Evolutionary conservation across 37 sponge, comb jelly and placozoan species (phyloP).

Genomic region (Hormiphora californensis): DNA sequence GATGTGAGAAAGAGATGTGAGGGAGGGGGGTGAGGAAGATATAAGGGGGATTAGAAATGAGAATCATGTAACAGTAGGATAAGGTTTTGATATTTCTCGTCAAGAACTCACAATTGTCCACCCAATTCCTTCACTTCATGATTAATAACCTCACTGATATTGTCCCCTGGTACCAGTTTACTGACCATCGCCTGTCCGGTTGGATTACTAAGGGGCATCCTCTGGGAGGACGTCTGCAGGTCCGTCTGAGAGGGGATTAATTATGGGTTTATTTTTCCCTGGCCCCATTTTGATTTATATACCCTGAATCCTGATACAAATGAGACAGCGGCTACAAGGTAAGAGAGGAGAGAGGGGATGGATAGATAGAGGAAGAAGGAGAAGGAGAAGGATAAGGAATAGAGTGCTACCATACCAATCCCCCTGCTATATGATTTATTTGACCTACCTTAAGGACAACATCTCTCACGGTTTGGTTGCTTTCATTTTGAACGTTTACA

Average conservation of each 20-base stretch:
- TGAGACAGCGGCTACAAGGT: too few species aligned
- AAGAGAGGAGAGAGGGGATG: not conserved
- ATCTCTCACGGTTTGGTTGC: conserved; percentile 62
- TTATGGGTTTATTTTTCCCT: too few species aligned
- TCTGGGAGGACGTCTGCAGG: conserved; percentile 63
- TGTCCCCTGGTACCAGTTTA: conserved; percentile 59
- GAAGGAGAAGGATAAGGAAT: too few species aligned
- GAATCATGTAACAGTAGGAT: not conserved
- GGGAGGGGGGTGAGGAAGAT: too few species aligned
- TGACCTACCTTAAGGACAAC: conserved; percentile 72
- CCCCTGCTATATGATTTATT: too few species aligned
- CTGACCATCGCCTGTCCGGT: conserved; percentile 50
- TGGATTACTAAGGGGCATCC: conserved; percentile 57
- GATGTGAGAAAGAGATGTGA: too few species aligned
- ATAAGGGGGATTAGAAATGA: not conserved
- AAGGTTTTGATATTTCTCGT: too few species aligned
- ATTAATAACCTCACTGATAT: conserved; percentile 64
- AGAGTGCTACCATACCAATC: too few species aligned
- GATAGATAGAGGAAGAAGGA: not conserved
- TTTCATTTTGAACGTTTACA: conserved; percentile 70
- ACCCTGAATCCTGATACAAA: too few species aligned
- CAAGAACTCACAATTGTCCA: conserved; percentile 58
- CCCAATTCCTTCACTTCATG: conserved; percentile 79
- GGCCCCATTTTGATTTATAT: too few species aligned
- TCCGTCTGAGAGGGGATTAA: conserved; percentile 67